Percentiles rank a stretch among this genome's conserved stretches.
Evolutionary conservation across 2,888 invertebrate species (phyloP).

Genomic region (Conops quadrifasciatus): DNA sequence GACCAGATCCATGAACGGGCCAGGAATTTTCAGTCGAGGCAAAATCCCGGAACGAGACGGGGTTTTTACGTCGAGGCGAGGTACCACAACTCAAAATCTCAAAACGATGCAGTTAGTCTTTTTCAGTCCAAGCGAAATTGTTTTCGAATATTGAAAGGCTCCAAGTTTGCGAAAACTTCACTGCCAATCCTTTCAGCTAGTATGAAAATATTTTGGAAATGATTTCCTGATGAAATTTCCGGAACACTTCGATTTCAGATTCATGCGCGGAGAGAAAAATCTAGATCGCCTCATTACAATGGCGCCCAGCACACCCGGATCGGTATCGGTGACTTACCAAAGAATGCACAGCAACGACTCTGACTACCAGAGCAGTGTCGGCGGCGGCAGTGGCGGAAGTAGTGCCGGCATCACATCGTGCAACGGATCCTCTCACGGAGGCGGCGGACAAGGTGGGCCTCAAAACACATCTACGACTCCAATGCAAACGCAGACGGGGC

Average conservation of each 20-base stretch:
- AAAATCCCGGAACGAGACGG: too few species aligned
- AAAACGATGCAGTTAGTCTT: too few species aligned
- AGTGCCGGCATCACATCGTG: slow-evolving; percentile 43
- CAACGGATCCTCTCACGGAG: slow-evolving; percentile 47
- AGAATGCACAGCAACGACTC: slow-evolving; percentile 89
- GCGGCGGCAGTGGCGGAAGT: slow-evolving; percentile 49
- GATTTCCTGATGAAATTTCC: background rate
- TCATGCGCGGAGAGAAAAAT: slow-evolving; percentile 85
- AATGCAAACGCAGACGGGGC: slow-evolving; percentile 64
- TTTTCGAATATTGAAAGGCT: too few species aligned
- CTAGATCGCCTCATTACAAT: slow-evolving; percentile 66
- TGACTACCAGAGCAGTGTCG: slow-evolving; percentile 59
- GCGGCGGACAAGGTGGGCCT: slow-evolving; percentile 65
- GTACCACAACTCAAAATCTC: too few species aligned
- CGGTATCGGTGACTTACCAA: slow-evolving; percentile 77
- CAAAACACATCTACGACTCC: slow-evolving; percentile 61
- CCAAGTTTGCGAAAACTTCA: too few species aligned
- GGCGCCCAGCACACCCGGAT: slow-evolving; percentile 78
- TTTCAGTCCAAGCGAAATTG: too few species aligned
- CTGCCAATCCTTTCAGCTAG: too few species aligned
- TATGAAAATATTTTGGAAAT: background rate
- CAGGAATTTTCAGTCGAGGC: too few species aligned
- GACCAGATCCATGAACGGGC: too few species aligned
- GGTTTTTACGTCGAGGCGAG: too few species aligned
- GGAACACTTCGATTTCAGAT: slow-evolving; percentile 68